These are phyloP conservation scores for Trichonephila clavata DNA, from an alignment of 1,140 invertebrate genomes.

Conservation along the genomic window DNA sequence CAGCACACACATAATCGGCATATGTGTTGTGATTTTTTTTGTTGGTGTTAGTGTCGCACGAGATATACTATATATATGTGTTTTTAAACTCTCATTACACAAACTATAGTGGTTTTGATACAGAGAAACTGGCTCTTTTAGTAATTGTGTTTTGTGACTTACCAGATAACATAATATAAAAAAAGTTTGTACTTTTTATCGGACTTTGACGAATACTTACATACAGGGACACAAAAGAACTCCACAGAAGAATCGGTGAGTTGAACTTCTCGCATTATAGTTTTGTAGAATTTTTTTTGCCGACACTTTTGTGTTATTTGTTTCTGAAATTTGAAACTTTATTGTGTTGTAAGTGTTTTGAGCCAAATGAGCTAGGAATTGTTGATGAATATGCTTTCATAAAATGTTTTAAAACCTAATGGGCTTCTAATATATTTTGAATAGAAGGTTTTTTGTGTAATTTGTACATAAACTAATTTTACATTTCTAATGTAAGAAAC, in stretches of 20 bases:
- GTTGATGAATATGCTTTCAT: too few species aligned
- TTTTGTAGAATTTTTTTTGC: neutral
- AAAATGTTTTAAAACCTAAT: too few species aligned
- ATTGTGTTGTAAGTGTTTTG: too few species aligned
- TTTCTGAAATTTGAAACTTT: too few species aligned
- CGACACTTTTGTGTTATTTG: neutral
- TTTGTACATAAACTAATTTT: too few species aligned
- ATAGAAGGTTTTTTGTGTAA: too few species aligned
- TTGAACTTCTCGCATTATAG: neutral
- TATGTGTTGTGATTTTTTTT: neutral
- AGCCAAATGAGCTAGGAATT: too few species aligned
- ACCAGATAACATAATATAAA: neutral
- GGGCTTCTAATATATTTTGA: too few species aligned
- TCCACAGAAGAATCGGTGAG: neutral
- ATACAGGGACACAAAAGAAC: neutral
- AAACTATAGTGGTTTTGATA: neutral
- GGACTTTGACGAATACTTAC: slow-evolving; percentile 37
- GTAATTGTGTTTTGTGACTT: neutral
- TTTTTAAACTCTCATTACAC: neutral
- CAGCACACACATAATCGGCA: neutral
- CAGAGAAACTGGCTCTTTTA: neutral
- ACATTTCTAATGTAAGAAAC: too few species aligned
- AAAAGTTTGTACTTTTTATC: neutral
- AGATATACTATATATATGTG: slow-evolving; percentile 2
- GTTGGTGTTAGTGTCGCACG: neutral